A percentile compares a stretch with the other conserved stretches of the same genome.
phyloP scores from a whole-genome alignment of 2,888 invertebrate genomes.

The Drosophila affinis region DNA sequence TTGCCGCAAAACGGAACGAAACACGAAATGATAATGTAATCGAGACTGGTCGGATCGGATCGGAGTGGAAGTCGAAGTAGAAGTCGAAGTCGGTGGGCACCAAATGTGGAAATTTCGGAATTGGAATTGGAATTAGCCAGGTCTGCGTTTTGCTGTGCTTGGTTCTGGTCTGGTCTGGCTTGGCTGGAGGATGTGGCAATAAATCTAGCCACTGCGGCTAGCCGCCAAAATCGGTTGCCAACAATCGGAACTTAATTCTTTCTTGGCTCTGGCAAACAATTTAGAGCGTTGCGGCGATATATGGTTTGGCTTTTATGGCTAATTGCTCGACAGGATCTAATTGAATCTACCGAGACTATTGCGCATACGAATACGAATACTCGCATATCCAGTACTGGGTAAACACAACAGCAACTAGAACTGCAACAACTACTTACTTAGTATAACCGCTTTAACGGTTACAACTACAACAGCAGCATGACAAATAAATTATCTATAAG shows the following conservation, averaged over 20 bases:
- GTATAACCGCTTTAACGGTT: slow-evolving; percentile 10
- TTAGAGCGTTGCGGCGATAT: slow-evolving; percentile 27
- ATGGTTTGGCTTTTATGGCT: slow-evolving; percentile 21
- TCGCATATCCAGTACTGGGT: neutral
- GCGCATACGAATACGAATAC: slow-evolving; percentile 23
- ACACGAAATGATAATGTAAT: slow-evolving; percentile 69
- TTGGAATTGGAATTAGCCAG: slow-evolving; percentile 64
- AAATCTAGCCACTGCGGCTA: slow-evolving; percentile 27
- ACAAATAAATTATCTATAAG: slow-evolving; percentile 46
- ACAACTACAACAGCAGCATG: slow-evolving; percentile 27
- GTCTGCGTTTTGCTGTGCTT: slow-evolving; percentile 17
- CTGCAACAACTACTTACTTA: slow-evolving; percentile 5
- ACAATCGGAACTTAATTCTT: slow-evolving; percentile 46
- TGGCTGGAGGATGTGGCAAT: slow-evolving; percentile 64
- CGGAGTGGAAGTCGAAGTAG: slow-evolving; percentile 24
- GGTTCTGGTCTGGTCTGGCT: slow-evolving; percentile 27
- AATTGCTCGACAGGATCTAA: slow-evolving; percentile 37
- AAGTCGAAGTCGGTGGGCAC: slow-evolving; percentile 20
- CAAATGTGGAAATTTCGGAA: slow-evolving; percentile 67
- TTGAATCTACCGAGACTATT: slow-evolving; percentile 21
- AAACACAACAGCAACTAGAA: slow-evolving; percentile 9
- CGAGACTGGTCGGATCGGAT: slow-evolving; percentile 75
- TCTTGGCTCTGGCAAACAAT: slow-evolving; percentile 22
- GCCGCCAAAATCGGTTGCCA: slow-evolving; percentile 11
- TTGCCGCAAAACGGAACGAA: slow-evolving; percentile 78